These are phyloP conservation scores for Alethe castanea DNA, from an alignment of 2,113 vertebrate species.

Conservation along the genomic window DNA sequence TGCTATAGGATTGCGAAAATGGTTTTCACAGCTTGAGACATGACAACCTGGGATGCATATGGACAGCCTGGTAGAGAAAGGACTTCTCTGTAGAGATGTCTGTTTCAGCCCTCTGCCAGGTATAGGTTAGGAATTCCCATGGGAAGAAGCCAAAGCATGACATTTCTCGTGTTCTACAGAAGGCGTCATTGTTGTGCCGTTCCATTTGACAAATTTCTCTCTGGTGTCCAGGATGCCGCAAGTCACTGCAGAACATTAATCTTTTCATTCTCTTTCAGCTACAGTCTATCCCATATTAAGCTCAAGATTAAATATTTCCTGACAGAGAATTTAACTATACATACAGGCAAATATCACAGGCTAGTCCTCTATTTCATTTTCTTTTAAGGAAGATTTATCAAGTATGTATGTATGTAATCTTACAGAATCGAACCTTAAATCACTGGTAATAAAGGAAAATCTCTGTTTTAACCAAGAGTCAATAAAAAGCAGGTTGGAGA, in stretches of 20 bases:
- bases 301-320: neutral
- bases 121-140: neutral
- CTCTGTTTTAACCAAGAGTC: neutral
- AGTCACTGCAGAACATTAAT: neutral
- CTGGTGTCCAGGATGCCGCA: neutral
- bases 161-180: constrained; percentile 11
- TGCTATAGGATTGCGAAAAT: neutral
- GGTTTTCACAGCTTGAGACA: neutral
- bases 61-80: neutral
- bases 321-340: neutral
- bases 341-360: neutral
- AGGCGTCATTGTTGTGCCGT: constrained; percentile 29
- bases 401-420: neutral
- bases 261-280: neutral
- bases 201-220: neutral
- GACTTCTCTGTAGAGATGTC: neutral
- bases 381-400: neutral
- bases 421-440: neutral
- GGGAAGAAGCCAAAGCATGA: neutral
- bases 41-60: neutral
- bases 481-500: neutral
- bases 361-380: neutral
- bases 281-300: neutral
- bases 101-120: neutral
- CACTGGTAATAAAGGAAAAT: neutral